Conservation (phyloP, 2,113 vertebrate species). For the Dolichallabes microphthalmus region DNA sequence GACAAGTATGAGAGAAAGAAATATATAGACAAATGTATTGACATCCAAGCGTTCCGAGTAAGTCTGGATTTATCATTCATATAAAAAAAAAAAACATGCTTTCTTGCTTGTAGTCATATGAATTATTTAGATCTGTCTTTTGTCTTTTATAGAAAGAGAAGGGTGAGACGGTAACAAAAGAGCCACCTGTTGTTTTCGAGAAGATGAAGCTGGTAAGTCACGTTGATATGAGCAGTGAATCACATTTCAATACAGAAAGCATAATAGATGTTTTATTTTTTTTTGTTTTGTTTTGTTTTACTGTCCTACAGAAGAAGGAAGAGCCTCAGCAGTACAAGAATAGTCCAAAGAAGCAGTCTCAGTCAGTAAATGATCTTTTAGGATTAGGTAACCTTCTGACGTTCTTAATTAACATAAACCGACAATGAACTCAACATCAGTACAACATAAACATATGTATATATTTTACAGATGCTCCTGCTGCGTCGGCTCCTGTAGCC, state of each 20-base stretch:
- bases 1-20: constrained; percentile 99
- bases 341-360: constrained; percentile 81
- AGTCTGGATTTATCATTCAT: constrained; percentile 52
- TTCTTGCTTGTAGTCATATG: neutral
- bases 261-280: neutral
- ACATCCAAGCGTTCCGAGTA: constrained; percentile 86
- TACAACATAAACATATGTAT: neutral
- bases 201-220: constrained; percentile 93
- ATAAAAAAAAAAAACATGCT: neutral
- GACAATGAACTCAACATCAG: neutral
- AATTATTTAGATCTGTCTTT: neutral
- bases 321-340: constrained; percentile 74
- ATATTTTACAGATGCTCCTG: constrained; percentile 73
- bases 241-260: neutral
- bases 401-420: neutral
- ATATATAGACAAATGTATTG: constrained; percentile 92
- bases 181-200: constrained; percentile 90
- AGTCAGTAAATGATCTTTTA: constrained; percentile 87
- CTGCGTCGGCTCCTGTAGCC: constrained; percentile 64
- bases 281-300: too few species aligned
- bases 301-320: constrained; percentile 77
- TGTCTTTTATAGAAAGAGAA: constrained; percentile 83
- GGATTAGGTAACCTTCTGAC: constrained; percentile 80
- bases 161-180: constrained; percentile 80
- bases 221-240: neutral